These are phyloP conservation scores for Cyanistes caeruleus DNA, from an alignment of 2,113 vertebrate species.

Conservation along the genomic window DNA sequence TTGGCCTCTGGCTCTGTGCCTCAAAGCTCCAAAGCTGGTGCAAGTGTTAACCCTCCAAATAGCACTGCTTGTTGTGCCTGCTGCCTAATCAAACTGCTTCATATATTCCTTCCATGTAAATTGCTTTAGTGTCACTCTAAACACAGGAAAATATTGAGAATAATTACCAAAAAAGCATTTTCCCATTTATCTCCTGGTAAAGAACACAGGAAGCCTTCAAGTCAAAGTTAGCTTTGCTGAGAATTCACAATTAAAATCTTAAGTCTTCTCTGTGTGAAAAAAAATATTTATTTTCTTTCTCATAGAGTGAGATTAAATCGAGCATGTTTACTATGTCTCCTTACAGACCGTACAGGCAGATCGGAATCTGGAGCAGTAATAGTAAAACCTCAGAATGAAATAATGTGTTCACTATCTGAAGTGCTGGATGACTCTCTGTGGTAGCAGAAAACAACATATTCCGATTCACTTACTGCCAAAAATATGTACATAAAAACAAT, in stretches of 20 bases:
- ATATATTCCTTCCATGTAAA: not conserved
- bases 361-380: slow-evolving; percentile 16
- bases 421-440: slow-evolving; percentile 38
- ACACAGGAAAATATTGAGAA: not conserved
- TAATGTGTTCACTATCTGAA: slow-evolving; percentile 35
- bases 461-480: slow-evolving; percentile 44
- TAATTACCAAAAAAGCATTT: not conserved
- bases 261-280: slow-evolving; percentile 32
- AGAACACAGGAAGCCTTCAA: not conserved
- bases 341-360: not conserved
- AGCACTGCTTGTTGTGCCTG: not conserved
- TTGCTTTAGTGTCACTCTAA: not conserved
- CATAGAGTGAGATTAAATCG: not conserved
- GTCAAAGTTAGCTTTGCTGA: slow-evolving; percentile 5
- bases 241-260: slow-evolving; percentile 37
- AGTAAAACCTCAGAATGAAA: slow-evolving; percentile 52
- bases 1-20: not conserved
- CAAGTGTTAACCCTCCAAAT: not conserved
- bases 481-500: slow-evolving; percentile 46
- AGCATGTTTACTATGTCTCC: slow-evolving; percentile 5
- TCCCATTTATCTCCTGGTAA: not conserved
- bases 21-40: not conserved
- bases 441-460: slow-evolving; percentile 54
- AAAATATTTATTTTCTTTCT: slow-evolving; percentile 22
- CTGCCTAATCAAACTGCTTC: not conserved